Base-by-base conservation (phyloP, 2,797 vertebrate species). In the Malurus leucopterus region DNA sequence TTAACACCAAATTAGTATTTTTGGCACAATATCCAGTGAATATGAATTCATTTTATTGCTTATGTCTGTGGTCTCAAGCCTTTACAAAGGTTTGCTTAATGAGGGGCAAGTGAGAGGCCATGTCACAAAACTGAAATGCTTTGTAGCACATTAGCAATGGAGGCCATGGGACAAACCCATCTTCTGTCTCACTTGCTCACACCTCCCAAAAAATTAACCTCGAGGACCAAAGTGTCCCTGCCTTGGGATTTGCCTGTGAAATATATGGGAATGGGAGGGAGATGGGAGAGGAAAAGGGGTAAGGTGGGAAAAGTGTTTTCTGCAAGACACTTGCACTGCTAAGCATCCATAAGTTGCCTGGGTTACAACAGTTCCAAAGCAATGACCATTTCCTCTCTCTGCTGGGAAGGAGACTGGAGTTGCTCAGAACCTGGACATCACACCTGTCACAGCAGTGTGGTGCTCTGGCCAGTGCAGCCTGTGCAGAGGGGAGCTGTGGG, bases 21-120 rank as follows among this genome's bases (percentile, higher is more conserved):
- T 70, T 51, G 87, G 73, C 84, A 87, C 49, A 91, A 88, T 36
- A 47, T 88, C 73, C 90, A 86, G 91, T 23, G 20, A 93, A 85
- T 82, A 81, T 50, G 41, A 86, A 72, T 69, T 87, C 32, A 79
- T 63, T 78, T 83, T 63, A 87, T 88, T 79, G 67, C 73, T 94
- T 84, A 36, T 20, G 29, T 87, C 68, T 85, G 49, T 64, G 34
- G 55, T 92, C 95, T 95, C 70, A 95, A 95, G 95, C 94, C 95
- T 95, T 95, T 94, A 93, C 94, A 95, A 95, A 95, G 95, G 88
- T 90, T 95, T 92, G 93, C 92, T 94, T 91, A 93, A 84, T 7
- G 27, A 93, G 83, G 90, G 71, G 80, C 85, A 94, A 94, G 91
- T 94, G 92, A 94, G 91, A 93, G 68, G 91, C 88, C 88, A n/a